Conservation (phyloP, 2,113 vertebrate genomes). For the Aphelocoma coerulescens region DNA sequence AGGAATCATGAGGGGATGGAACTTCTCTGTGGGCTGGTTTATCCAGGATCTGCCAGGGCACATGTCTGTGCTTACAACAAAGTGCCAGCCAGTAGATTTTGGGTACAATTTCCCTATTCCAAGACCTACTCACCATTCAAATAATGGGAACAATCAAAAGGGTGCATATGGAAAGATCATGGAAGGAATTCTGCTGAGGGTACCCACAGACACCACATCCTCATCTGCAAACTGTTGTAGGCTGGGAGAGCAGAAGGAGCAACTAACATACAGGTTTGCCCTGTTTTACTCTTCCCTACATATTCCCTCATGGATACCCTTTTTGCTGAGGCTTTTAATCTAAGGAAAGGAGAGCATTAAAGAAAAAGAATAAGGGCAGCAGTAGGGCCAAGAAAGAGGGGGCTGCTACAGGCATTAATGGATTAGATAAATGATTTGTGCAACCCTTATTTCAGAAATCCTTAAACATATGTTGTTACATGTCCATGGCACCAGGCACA, state of each 20-base stretch:
- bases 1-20: background rate
- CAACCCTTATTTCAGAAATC: background rate
- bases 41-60: background rate
- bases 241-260: background rate
- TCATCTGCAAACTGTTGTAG: background rate
- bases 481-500: background rate
- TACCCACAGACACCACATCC: background rate
- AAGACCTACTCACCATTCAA: background rate
- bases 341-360: background rate
- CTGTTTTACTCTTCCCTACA: background rate
- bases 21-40: background rate
- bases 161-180: background rate
- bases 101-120: background rate
- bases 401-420: background rate
- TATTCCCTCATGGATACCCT: background rate
- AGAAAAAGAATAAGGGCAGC: background rate
- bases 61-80: background rate
- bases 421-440: background rate
- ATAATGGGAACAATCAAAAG: background rate
- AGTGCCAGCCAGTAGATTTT: background rate
- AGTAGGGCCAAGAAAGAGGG: background rate
- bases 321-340: background rate
- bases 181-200: background rate
- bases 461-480: background rate
- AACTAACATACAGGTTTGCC: background rate